Percentiles rank a stretch among this genome's conserved stretches.
Evolutionary conservation across 2,797 vertebrate species (phyloP).

Genomic region (Cirrhinus molitorella): DNA sequence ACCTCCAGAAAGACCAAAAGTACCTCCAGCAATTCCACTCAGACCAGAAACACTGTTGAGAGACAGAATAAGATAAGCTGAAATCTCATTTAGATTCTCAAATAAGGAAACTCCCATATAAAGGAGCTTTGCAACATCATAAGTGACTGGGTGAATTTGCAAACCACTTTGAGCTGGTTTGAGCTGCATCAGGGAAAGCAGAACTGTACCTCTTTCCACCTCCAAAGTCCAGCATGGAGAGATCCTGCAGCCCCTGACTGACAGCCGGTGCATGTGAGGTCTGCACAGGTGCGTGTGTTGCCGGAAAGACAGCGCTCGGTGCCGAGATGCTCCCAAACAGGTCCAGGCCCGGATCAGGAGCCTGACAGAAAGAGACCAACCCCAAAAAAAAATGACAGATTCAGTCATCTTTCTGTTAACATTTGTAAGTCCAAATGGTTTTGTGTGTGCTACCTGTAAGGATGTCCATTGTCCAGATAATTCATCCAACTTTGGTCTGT

Average conservation of each 20-base stretch:
- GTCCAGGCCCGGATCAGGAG: constrained; percentile 78
- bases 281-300: constrained; percentile 64
- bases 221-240: constrained; percentile 85
- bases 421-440: too few species aligned
- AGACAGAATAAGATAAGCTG: neutral
- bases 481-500: constrained; percentile 72
- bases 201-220: constrained; percentile 83
- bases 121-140: neutral
- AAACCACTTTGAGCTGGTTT: neutral
- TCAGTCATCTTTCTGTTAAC: neutral
- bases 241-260: constrained; percentile 69
- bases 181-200: neutral
- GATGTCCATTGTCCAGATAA: constrained; percentile 83
- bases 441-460: constrained; percentile 81
- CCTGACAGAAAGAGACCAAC: constrained; percentile 71
- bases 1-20: constrained; percentile 34
- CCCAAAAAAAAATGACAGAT: neutral
- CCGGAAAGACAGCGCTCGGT: constrained; percentile 70
- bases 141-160: too few species aligned
- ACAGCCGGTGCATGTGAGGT: constrained; percentile 58
- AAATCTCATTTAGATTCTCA: neutral
- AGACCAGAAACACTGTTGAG: constrained; percentile 33
- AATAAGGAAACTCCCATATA: neutral
- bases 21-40: constrained; percentile 35
- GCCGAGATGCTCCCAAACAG: constrained; percentile 77